Evolutionary conservation across 2,888 invertebrate species (phyloP).

Genomic region (Drosophila differens): DNA sequence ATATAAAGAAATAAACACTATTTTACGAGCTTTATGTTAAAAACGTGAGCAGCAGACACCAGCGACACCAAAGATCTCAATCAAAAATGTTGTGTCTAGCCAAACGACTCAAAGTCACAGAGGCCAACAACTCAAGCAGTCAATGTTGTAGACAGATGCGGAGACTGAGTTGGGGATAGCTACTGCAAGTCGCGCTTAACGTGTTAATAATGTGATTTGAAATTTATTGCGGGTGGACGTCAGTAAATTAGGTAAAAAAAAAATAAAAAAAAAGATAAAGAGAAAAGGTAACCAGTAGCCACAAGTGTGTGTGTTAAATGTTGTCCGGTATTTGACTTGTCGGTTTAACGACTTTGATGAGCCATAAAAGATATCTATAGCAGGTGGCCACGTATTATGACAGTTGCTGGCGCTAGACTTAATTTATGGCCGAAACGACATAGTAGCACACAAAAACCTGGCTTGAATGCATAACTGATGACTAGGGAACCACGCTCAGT

Average conservation of each 20-base stretch:
- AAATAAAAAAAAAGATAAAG: conserved; percentile 14
- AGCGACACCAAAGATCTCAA: conserved; percentile 70
- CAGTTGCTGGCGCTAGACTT: conserved; percentile 67
- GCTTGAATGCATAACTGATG: conserved; percentile 63
- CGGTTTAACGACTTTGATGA: conserved; percentile 66
- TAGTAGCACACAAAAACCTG: conserved; percentile 63
- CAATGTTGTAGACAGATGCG: conserved; percentile 2
- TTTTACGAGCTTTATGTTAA: conserved; percentile 61
- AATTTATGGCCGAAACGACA: conserved; percentile 71
- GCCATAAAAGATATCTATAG: conserved; percentile 73
- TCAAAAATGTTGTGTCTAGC: conserved; percentile 68
- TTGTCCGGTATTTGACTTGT: conserved; percentile 39
- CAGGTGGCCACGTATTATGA: conserved; percentile 65
- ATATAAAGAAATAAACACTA: conserved; percentile 59
- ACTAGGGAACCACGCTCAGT: conserved; percentile 26
- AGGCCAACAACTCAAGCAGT: conserved; percentile 21
- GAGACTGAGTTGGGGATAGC: conserved; percentile 14
- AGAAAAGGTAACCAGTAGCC: conserved; percentile 32
- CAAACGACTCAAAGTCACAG: conserved; percentile 19
- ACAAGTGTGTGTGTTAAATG: conserved; percentile 29
- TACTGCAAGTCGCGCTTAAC: conserved; percentile 66
- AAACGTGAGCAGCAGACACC: conserved; percentile 66
- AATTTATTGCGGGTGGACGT: conserved; percentile 78
- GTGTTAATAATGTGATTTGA: conserved; percentile 76
- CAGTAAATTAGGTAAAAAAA: conserved; percentile 66